Base-by-base conservation (phyloP, 2,113 vertebrate genomes). In the Cnemophilus loriae region DNA sequence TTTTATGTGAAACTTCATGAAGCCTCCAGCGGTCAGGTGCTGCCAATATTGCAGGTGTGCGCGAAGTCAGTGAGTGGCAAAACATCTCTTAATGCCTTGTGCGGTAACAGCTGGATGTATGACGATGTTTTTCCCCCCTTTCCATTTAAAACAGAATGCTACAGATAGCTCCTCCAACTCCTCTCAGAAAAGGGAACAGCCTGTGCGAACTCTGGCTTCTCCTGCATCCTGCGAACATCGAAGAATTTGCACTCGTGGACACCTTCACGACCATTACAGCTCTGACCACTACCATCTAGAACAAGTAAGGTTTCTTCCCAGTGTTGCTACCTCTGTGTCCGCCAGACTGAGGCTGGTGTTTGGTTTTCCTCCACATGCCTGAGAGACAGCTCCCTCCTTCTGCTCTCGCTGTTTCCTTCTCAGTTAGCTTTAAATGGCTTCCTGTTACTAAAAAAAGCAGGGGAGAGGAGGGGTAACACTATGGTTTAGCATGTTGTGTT, bases 221-320 rank as follows among this genome's bases (percentile, higher is more conserved):
- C 98, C 99, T 82, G 97, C 98, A 28, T 98, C 98, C 89, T 98
- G 98, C 46, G 99, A 99, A 93, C 98, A 99, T 84, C 98, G 98
- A 93, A 98, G 98, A 97, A 98, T 99, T 97, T 99, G 98, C 91
- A 98, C 99, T 90, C 97, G 99, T 96, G 99, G 98, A 82, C 98
- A 98, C 95, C 95, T 98, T 91, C 98, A 98, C 1, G 99, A 99
- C 95, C 98, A 98, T 44, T 99, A 99, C 89, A 98, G 98, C 93
- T 94, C 98, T 47, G 99, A 99, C 97, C 98, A 98, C 98, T 99
- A 99, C 97, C 98, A 98, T 93, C 97, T 98, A 80, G 99, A 99
- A 97, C 99, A 99, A 98, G 99, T 99, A 93, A 97, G 98, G 26
- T 15, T 42, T 67, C 76, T 56, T 56, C 35, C 47, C 30, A 15